phyloP scores from a whole-genome alignment of 2,888 invertebrate species.

The Oligia fasciuncula region DNA sequence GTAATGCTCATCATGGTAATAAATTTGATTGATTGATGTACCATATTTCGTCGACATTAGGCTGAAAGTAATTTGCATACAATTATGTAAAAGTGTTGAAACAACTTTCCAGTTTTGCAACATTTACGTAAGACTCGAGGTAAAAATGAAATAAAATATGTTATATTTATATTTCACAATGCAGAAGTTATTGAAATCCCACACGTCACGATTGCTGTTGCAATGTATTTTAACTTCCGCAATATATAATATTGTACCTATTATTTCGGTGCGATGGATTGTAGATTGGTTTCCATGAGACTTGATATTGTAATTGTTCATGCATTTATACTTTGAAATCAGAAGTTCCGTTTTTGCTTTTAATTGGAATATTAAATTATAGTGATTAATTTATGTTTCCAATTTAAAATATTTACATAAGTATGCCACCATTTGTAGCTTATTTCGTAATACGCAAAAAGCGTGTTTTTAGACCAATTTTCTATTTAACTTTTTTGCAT shows the following conservation, averaged over 20 bases:
- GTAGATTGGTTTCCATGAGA: constrained; percentile 41
- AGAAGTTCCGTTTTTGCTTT: neutral
- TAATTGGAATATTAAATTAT: constrained; percentile 9
- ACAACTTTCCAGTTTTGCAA: constrained; percentile 22
- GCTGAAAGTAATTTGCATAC: constrained; percentile 6
- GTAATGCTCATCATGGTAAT: neutral
- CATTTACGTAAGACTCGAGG: neutral
- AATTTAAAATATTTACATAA: constrained; percentile 21
- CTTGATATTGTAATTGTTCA: constrained; percentile 48
- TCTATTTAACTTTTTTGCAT: constrained; percentile 29
- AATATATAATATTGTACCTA: constrained; percentile 35
- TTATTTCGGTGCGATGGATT: constrained; percentile 39
- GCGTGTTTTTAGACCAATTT: constrained; percentile 10
- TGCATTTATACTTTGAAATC: constrained; percentile 45
- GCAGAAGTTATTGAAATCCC: constrained; percentile 47
- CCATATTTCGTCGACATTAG: constrained; percentile 5
- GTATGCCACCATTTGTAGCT: neutral
- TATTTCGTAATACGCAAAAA: constrained; percentile 12
- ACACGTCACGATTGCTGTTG: constrained; percentile 17
- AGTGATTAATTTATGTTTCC: constrained; percentile 19
- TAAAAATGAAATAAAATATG: neutral
- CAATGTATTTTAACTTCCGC: constrained; percentile 43
- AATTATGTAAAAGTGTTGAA: constrained; percentile 8
- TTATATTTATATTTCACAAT: constrained; percentile 13
- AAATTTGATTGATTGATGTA: neutral